Evolutionary conservation across 2,113 vertebrate species (phyloP), one percentile per base, ranked within the genome.

Genomic region (Forbesichthys agassizii): DNA sequence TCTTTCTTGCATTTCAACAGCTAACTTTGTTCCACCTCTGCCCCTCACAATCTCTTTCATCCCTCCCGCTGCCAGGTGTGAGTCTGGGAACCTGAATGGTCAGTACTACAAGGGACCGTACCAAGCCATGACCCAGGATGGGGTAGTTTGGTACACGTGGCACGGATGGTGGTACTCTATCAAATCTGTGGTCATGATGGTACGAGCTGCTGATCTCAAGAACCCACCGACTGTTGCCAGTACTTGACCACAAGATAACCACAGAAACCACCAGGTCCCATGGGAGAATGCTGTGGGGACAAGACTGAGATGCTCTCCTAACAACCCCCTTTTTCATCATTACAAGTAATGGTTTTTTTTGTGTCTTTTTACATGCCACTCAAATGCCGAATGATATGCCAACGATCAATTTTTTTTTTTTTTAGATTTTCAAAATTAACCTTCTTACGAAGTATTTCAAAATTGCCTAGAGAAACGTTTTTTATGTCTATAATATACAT

Each of bases 131-230:
- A 92, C 91, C 0, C 92, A 95, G 65, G 92, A 95, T 0, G 95
- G 95, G 8, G 84, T 97, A 54, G 91, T 95, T 61, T 98, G 96
- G 96, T 95, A 95, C 81, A 94, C 93, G 0, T 98, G 96, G 96
- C 95, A 91, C 1, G 95, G 96, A 1, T 96, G 95, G 95, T 95
- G 94, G 93, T 97, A 98, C 86, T 96, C 96, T 49, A 86, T 97
- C 77, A 96, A 96, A 85, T 95, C 94, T 0, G 95, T 95, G 18
- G 90, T 94, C 71, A 98, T 98, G 95, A 96, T 96, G 92, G 90
- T 97, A 49, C 92, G 95, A 61, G 94, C 95, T 2, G 77, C 86
- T 11, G 91, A 93, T 48, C 92, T 95, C 18, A 81, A 93, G 48
- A 72, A 73, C 11, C 87, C 83, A 52, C 80, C 57, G 0, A 42